These are phyloP conservation scores for Centropus bengalensis DNA, from an alignment of 2,113 vertebrate genomes.

Conservation along the genomic window DNA sequence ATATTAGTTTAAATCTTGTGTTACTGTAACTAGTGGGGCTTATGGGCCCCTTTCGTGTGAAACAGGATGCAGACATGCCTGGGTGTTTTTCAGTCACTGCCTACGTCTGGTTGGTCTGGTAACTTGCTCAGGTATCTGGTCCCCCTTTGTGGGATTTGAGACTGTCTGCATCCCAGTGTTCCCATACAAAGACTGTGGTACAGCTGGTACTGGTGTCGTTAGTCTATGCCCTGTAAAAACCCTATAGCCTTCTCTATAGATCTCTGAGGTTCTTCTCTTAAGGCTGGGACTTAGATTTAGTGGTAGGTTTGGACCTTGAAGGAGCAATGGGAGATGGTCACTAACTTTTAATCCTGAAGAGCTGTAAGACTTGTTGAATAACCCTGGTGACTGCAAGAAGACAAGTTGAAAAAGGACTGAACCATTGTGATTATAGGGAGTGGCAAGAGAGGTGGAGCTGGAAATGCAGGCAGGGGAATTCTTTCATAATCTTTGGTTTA, in stretches of 20 bases:
- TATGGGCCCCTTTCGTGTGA: not conserved
- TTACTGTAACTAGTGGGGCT: not conserved
- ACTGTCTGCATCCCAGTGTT: not conserved
- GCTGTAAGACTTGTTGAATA: not conserved
- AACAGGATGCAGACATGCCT: constrained; percentile 3
- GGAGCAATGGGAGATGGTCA: not conserved
- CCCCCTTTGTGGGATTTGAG: not conserved
- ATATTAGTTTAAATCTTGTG: not conserved
- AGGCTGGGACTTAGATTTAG: rapidly evolving
- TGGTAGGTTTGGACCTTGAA: not conserved
- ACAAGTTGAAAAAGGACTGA: not conserved
- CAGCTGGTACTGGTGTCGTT: not conserved
- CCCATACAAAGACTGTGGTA: rapidly evolving
- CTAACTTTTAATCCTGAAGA: not conserved
- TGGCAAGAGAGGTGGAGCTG: constrained; percentile 23
- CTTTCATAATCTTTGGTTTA: not conserved
- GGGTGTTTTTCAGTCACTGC: constrained; percentile 7
- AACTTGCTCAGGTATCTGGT: not conserved
- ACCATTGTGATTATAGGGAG: not conserved
- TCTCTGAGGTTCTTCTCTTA: not conserved
- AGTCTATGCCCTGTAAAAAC: rapidly evolving
- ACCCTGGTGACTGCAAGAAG: not conserved
- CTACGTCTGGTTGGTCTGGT: constrained; percentile 18
- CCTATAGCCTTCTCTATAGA: not conserved
- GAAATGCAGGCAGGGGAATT: not conserved